Percentiles rank a stretch among this genome's conserved stretches.
Conservation (phyloP, 30 jellyfish, hydroid and myxozoan genomes). For the Rhopilema esculentum region DNA sequence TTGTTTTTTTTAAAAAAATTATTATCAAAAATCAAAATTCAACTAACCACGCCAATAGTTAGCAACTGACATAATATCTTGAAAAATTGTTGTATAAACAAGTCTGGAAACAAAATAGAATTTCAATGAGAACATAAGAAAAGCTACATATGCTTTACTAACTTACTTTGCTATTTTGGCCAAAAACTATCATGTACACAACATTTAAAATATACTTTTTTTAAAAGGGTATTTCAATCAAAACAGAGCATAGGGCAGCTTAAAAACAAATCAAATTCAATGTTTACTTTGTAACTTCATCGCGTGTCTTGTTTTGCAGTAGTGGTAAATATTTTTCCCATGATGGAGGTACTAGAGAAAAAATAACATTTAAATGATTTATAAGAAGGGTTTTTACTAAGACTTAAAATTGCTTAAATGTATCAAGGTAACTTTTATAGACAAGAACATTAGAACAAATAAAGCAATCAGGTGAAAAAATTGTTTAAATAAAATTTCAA, state of each 20-base stretch:
- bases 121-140: neutral
- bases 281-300: constrained; percentile 67
- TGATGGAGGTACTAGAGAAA: constrained; percentile 64
- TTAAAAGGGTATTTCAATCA: too few relatives aligned
- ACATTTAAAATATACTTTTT: too few relatives aligned
- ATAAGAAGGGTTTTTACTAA: neutral
- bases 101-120: constrained; percentile 44
- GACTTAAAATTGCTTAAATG: too few relatives aligned
- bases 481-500: too few relatives aligned
- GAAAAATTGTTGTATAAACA: constrained; percentile 81
- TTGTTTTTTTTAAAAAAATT: too few relatives aligned
- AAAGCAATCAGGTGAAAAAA: too few relatives aligned
- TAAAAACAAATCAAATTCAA: neutral
- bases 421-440: too few relatives aligned
- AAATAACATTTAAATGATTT: neutral
- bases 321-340: constrained; percentile 59
- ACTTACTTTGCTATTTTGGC: too few relatives aligned
- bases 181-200: too few relatives aligned
- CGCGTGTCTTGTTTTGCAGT: constrained; percentile 64
- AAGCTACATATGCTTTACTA: too few relatives aligned
- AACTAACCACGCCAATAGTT: constrained; percentile 95
- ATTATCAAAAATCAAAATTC: neutral
- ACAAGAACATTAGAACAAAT: too few relatives aligned
- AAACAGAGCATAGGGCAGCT: too few relatives aligned
- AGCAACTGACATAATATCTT: constrained; percentile 85